Conservation (phyloP, 2,113 vertebrate genomes). For the Thalassarche chlororhynchos region DNA sequence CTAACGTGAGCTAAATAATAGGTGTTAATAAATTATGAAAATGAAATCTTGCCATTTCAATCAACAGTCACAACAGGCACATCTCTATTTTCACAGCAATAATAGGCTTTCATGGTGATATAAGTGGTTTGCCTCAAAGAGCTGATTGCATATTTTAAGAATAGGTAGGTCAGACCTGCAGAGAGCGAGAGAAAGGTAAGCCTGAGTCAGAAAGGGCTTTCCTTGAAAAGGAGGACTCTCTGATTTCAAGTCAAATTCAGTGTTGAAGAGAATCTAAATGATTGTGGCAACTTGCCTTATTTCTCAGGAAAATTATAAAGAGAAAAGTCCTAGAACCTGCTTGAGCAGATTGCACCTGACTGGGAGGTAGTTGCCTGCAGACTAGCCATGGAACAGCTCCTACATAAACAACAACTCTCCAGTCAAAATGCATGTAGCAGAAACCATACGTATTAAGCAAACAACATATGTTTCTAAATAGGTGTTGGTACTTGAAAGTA, state of each 20-base stretch:
- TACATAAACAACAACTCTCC: not conserved
- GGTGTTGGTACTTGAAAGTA: not conserved
- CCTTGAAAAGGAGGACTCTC: not conserved
- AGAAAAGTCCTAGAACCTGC: not conserved
- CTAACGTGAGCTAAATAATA: not conserved
- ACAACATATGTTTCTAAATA: not conserved
- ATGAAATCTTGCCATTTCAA: not conserved
- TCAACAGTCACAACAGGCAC: slow-evolving; percentile 8
- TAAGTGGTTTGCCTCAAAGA: not conserved
- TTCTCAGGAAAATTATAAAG: not conserved
- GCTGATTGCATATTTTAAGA: not conserved
- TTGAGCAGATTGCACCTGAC: not conserved
- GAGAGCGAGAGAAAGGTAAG: not conserved
- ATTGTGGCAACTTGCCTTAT: not conserved
- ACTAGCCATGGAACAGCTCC: not conserved
- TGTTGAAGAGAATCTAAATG: not conserved
- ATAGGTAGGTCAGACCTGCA: not conserved
- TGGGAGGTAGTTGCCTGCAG: not conserved
- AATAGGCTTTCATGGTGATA: not conserved
- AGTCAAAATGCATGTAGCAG: not conserved
- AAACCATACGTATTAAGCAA: not conserved
- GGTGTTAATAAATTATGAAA: not conserved
- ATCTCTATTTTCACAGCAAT: slow-evolving; percentile 5
- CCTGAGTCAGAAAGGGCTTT: not conserved
- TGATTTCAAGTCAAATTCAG: not conserved